phyloP scores from a whole-genome alignment of 2,113 vertebrate genomes.

The Carassius carassius region DNA sequence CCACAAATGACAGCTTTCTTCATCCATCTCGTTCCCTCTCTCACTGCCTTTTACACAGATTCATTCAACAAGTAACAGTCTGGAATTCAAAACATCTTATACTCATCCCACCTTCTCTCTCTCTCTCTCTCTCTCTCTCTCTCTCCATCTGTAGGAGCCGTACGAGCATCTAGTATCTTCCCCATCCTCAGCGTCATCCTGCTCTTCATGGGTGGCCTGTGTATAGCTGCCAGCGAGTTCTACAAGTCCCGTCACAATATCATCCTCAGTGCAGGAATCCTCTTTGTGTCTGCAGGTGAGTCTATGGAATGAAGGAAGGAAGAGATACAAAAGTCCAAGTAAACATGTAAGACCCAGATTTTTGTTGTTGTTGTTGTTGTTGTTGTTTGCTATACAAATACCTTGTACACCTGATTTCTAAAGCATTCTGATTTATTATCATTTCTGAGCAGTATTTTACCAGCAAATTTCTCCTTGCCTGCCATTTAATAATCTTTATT shows the following conservation, averaged over 20 bases:
- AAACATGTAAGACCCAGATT: not conserved
- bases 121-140: constrained; percentile 6
- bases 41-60: not conserved
- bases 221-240: constrained; percentile 99
- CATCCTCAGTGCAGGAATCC: constrained; percentile 97
- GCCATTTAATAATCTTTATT: not conserved
- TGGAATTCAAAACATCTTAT: not conserved
- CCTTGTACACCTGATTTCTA: no score
- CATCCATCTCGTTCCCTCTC: not conserved
- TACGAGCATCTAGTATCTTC: constrained; percentile 98
- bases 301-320: not conserved
- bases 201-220: constrained; percentile 98
- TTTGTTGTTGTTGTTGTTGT: not conserved
- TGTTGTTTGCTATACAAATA: not conserved
- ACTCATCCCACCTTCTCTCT: constrained; percentile 43
- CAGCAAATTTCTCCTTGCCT: not conserved
- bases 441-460: not conserved
- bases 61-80: constrained; percentile 29
- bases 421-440: not conserved
- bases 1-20: not conserved
- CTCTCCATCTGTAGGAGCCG: constrained; percentile 81
- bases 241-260: constrained; percentile 99
- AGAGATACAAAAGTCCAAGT: not conserved
- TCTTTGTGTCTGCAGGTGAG: constrained; percentile 97
- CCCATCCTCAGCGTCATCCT: constrained; percentile 99